These are phyloP conservation scores for Geococcyx californianus DNA, from an alignment of 2,113 vertebrate species.

Conservation along the genomic window DNA sequence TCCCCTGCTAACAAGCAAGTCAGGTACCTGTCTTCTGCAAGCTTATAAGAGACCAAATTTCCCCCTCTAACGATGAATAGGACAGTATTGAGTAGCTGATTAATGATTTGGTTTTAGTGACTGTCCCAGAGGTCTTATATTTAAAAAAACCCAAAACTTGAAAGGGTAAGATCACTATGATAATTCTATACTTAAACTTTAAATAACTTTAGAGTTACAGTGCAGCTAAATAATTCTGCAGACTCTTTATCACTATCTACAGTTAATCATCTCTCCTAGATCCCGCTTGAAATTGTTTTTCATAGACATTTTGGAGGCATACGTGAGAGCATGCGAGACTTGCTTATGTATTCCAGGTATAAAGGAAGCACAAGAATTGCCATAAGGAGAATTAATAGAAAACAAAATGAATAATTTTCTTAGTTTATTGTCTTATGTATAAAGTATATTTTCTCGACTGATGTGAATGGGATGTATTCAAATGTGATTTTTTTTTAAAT, in stretches of 20 bases:
- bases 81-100: background rate
- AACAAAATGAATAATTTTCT: background rate
- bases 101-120: background rate
- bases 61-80: background rate
- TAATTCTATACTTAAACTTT: background rate
- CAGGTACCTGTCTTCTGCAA: background rate
- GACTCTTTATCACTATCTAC: background rate
- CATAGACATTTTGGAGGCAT: background rate
- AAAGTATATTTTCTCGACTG: background rate
- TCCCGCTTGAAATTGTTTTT: background rate
- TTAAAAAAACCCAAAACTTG: background rate
- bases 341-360: background rate
- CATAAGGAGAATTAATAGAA: background rate
- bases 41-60: background rate
- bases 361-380: background rate
- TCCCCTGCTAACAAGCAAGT: background rate
- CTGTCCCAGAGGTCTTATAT: background rate
- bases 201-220: background rate
- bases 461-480: background rate
- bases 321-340: background rate
- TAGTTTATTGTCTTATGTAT: background rate
- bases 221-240: background rate
- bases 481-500: accelerated
- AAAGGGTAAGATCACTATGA: background rate
- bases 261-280: background rate